Evolutionary conservation across 30 jellyfish, hydroid and myxozoan genomes (phyloP), one percentile per base, ranked within the genome.

Genomic region (Aurelia coerulea): DNA sequence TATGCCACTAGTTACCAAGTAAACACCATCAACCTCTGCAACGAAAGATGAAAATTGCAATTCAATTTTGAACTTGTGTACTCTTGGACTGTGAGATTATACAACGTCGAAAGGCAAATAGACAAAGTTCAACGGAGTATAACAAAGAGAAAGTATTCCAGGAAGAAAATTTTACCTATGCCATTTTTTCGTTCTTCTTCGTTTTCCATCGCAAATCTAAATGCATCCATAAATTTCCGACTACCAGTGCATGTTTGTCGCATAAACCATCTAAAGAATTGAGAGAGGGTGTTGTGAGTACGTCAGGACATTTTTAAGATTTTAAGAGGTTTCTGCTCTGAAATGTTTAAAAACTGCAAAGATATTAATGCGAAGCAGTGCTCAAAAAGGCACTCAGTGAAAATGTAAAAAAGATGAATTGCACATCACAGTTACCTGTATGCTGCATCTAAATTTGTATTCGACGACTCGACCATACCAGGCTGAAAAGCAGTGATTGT

Each of bases 201-300:
- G 51, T 80, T 92, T 66, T 87, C 95, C 19, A 76, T 49, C 33
- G 92, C 89, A 59, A 23, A n/a, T 68, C 95, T 73, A 52, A 94
- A 94, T 5, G 97, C 99, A 29, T 91, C 97, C 78, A 94, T 83
- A 41, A 89, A 58, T 18, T 94, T 94, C 37, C 97, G 83, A 37
- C 93, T 85, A 3, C 99, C 99, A 73, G 92, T 19, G 37, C 92
- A 94, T n/a, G 91, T 67, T 68, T 71, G 91, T 14, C 85, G 74
- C 5, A 76, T 71, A 33, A 94, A 81, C 99, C 99, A 94, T 17
- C 97, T 91, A 64, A 14, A 46, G 14, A 46, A 46, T 4, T 2
- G 56, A 7, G 29, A 46, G 2, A 46, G 56, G 8, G 8, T 2
- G 14, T 46, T 46, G 12, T 46, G 15, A 1, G 12, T 4, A 46